Base-by-base conservation (phyloP, 1,140 invertebrate genomes). In the Listronotus bonariensis region DNA sequence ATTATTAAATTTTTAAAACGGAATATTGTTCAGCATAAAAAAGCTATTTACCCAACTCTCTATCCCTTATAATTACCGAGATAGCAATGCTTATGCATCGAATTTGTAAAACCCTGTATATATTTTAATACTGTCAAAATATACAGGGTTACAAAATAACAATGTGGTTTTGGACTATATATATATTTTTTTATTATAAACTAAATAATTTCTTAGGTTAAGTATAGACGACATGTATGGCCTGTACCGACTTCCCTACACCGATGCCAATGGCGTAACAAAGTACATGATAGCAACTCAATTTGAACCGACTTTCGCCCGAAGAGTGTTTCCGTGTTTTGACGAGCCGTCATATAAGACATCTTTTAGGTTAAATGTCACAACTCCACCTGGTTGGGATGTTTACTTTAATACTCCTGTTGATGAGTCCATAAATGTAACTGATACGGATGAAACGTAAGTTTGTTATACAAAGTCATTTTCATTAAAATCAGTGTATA, bases 341-440 rank as follows among this genome's bases (percentile, higher is more conserved):
- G 95, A 97, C 77, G 94, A 97, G 72, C 95, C 95, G 0, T 80
- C 82, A 12, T 86, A 90, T 65, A 93, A 93, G 74, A 86, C 90
- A 0, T 84, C 80, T 0, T 97, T 93, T 72, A 82, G 77, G 18
- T 72, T 94, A 1, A 84, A 84, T 0, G 75, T 95, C 3, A 84
- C 85, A 0, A 82, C 80, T 34, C 83, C 83, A 1, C 64, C 41
- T 0, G 73, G 80, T 7, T 84, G 87, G 60, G 78, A 70, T 1
- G 82, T 82, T 0, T 81, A 86, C 3, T 84, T 82, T 0, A 89
- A 89, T 57, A 70, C 58, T 10, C 12, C 12, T 12, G 46, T 15
- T 6, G 36, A 52, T 32, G 41, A 17, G 17, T 14, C 32, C 6
- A 17, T 7, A n/a, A 32, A 26, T 14, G 15, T 4, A 9, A 8